These are phyloP conservation scores for crab-eating macaque (Macaca fascicularis) DNA, from an alignment of 2,113 vertebrate species.

Conservation along the genomic window DNA sequence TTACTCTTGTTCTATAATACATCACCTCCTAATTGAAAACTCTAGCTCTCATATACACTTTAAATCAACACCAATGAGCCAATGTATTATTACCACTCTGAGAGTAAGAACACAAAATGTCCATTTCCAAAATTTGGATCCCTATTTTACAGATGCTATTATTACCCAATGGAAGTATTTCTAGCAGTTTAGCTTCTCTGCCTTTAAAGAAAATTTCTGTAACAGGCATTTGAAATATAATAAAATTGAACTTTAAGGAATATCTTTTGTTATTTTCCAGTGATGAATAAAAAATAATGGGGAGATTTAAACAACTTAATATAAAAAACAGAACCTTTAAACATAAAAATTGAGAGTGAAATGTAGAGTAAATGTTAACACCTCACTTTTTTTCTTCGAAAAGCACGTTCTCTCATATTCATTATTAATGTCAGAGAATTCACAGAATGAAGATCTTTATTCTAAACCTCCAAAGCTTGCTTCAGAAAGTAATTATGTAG, in stretches of 20 bases:
- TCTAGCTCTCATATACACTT: not conserved
- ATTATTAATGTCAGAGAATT: slow-evolving; percentile 35
- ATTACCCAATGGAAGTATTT: not conserved
- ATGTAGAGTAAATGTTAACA: not conserved
- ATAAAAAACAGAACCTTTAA: slow-evolving; percentile 17
- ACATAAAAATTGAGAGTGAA: slow-evolving; percentile 7
- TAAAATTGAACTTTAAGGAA: slow-evolving; percentile 60
- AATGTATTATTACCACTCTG: not conserved
- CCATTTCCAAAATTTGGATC: not conserved
- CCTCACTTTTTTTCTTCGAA: not conserved
- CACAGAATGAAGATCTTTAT: slow-evolving; percentile 40
- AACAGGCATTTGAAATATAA: slow-evolving; percentile 55
- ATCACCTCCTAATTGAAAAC: not conserved
- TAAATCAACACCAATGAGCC: not conserved
- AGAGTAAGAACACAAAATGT: not conserved
- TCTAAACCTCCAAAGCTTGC: slow-evolving; percentile 11
- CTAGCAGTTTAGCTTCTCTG: slow-evolving; percentile 9
- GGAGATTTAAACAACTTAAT: slow-evolving; percentile 56
- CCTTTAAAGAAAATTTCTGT: slow-evolving; percentile 11
- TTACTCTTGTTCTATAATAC: not conserved
- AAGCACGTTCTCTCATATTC: slow-evolving; percentile 20
- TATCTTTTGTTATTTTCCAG: slow-evolving; percentile 48
- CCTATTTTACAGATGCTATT: not conserved
- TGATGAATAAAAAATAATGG: not conserved
- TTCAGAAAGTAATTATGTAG: slow-evolving; percentile 53